phyloP scores from a whole-genome alignment of 2,888 invertebrate genomes.

The Lapara coniferarum region DNA sequence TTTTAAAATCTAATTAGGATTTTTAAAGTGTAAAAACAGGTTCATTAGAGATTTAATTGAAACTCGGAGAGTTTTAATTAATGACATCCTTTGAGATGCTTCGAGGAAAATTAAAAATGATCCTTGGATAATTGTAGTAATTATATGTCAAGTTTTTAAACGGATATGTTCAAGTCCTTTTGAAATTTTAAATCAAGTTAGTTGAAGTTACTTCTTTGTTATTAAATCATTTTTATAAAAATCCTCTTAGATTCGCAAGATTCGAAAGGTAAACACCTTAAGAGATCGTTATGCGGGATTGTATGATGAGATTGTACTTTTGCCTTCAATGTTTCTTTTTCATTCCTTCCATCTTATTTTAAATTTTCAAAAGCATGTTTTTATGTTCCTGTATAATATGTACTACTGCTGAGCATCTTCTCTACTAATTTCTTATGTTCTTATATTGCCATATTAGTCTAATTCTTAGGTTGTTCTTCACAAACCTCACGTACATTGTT shows the following conservation, averaged over 20 bases:
- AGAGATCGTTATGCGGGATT: neutral
- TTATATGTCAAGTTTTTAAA: neutral
- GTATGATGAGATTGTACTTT: too few species aligned
- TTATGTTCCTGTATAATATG: too few species aligned
- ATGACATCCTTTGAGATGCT: slow-evolving; percentile 9
- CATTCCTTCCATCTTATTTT: too few species aligned
- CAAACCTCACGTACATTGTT: too few species aligned
- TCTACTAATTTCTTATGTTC: too few species aligned
- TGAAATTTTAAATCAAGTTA: neutral
- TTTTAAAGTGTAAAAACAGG: neutral
- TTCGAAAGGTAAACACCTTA: neutral
- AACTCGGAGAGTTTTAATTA: slow-evolving; percentile 5
- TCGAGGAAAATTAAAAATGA: slow-evolving; percentile 1
- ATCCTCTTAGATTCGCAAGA: neutral
- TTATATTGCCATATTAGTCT: too few species aligned
- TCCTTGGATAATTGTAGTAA: neutral
- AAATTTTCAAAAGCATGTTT: too few species aligned
- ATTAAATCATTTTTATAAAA: too few species aligned
- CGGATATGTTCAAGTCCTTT: neutral
- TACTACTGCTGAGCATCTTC: too few species aligned
- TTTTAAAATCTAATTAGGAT: neutral
- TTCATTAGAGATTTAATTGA: slow-evolving; percentile 12
- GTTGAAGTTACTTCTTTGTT: neutral
- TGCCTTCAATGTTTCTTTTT: too few species aligned
- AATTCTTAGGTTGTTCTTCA: too few species aligned